Percentiles rank a stretch among this genome's conserved stretches.
These are phyloP conservation scores for Camelus bactrianus DNA, from an alignment of 2,113 vertebrate genomes.

Conservation along the genomic window DNA sequence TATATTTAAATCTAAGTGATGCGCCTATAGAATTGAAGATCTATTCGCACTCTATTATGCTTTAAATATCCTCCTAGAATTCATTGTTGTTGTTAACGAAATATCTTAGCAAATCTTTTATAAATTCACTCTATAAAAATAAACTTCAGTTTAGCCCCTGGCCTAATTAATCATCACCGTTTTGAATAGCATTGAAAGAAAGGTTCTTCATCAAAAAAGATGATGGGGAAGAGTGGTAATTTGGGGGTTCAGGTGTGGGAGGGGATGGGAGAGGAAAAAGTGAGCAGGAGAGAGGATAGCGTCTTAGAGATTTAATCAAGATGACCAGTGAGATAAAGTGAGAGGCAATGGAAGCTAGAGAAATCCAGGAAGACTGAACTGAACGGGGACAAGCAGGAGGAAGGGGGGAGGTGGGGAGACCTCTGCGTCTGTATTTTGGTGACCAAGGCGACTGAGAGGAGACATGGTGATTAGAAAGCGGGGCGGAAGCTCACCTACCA, in stretches of 20 bases:
- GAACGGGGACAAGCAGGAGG: too few relatives aligned
- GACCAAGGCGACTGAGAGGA: constrained; percentile 46
- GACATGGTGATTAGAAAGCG: neutral
- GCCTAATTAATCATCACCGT: neutral
- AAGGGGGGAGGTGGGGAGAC: neutral
- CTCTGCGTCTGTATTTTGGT: neutral
- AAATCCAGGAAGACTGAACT: neutral
- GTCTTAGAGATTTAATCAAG: neutral
- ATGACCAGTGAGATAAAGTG: neutral
- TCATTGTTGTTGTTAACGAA: neutral
- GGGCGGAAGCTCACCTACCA: neutral
- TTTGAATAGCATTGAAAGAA: constrained; percentile 43
- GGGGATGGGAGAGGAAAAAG: neutral
- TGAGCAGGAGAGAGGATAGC: neutral
- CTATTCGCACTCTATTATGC: neutral
- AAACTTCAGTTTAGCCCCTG: neutral
- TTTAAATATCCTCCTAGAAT: constrained; percentile 56
- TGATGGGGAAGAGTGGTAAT: neutral
- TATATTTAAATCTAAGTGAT: constrained; percentile 43
- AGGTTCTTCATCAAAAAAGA: neutral
- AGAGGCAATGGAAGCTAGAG: neutral
- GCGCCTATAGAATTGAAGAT: neutral
- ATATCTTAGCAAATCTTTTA: constrained; percentile 27
- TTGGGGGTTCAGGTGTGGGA: neutral
- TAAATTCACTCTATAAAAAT: constrained; percentile 49